Conservation (phyloP, 1,140 invertebrate species). For the Drosophila navojoa region DNA sequence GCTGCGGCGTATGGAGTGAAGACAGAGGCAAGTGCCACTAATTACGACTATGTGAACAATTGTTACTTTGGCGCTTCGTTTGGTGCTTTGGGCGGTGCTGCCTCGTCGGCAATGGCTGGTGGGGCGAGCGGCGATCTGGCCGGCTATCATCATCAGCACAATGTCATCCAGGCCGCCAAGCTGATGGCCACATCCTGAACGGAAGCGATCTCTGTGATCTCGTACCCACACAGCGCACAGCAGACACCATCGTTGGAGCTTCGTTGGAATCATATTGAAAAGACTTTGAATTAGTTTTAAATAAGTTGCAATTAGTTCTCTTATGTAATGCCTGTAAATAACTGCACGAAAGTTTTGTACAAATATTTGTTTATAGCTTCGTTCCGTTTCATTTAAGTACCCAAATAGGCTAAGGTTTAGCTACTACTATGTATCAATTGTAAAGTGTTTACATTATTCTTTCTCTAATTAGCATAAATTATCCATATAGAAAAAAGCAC, state of each 20-base stretch:
- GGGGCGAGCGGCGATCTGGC: slow-evolving; percentile 84
- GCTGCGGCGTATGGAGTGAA: slow-evolving; percentile 76
- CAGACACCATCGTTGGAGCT: slow-evolving; percentile 30
- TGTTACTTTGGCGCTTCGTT: slow-evolving; percentile 80
- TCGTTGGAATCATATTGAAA: slow-evolving; percentile 65
- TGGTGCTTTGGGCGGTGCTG: slow-evolving; percentile 60
- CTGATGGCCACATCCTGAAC: slow-evolving; percentile 90
- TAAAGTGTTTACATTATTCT: slow-evolving; percentile 31
- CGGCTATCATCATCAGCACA: slow-evolving; percentile 91
- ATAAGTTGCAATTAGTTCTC: slow-evolving; percentile 39
- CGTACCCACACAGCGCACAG: slow-evolving; percentile 23
- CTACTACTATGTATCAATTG: slow-evolving; percentile 4
- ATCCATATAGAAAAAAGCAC: slow-evolving; percentile 18
- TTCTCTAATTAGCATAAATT: slow-evolving; percentile 62
- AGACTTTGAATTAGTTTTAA: slow-evolving; percentile 66
- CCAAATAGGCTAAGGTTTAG: not conserved
- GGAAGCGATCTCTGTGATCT: slow-evolving; percentile 56
- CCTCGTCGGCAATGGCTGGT: slow-evolving; percentile 66
- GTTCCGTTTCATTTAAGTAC: slow-evolving; percentile 20
- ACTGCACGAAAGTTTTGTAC: slow-evolving; percentile 60
- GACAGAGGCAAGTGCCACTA: slow-evolving; percentile 76
- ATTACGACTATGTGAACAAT: slow-evolving; percentile 83
- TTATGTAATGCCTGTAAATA: slow-evolving; percentile 57
- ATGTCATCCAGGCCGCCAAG: slow-evolving; percentile 91
- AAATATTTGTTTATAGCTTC: slow-evolving; percentile 60